These are phyloP conservation scores for Drosophila kokeensis DNA, from an alignment of 2,888 invertebrate species.

Conservation along the genomic window DNA sequence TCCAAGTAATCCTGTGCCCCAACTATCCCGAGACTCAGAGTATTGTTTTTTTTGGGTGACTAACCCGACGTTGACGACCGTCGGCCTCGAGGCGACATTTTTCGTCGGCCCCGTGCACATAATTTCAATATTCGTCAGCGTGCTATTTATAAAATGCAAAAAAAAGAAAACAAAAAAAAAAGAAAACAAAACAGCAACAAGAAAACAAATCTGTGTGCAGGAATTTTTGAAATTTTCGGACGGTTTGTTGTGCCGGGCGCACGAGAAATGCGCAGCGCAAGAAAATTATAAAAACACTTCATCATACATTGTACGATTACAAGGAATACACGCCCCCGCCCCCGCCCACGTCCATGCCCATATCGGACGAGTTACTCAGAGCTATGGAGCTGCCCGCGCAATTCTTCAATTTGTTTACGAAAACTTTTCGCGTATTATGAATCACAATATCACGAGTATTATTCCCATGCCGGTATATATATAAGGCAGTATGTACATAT, in stretches of 20 bases:
- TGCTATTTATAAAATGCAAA: conserved; percentile 76
- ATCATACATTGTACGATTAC: conserved; percentile 66
- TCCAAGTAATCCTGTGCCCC: conserved; percentile 32
- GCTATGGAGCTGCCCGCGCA: conserved; percentile 43
- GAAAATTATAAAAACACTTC: conserved; percentile 63
- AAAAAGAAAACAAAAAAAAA: conserved; percentile 34
- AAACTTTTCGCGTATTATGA: conserved; percentile 69
- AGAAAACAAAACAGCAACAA: conserved; percentile 28
- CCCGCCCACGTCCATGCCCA: conserved; percentile 22
- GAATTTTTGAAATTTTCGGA: conserved; percentile 72
- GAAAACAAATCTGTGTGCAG: conserved; percentile 60
- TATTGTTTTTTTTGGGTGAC: conserved; percentile 33
- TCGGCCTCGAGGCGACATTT: conserved; percentile 76
- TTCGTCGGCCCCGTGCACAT: conserved; percentile 77
- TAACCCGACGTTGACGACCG: conserved; percentile 33
- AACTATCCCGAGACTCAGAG: not conserved
- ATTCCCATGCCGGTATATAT: conserved; percentile 11
- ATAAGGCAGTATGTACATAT: not conserved
- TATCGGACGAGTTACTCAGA: conserved; percentile 22
- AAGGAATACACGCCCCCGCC: conserved; percentile 53
- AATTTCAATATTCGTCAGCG: conserved; percentile 81
- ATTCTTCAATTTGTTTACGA: conserved; percentile 64
- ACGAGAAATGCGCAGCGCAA: conserved; percentile 47
- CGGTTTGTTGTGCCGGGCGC: conserved; percentile 68
- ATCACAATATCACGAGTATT: conserved; percentile 53